Evolutionary conservation across 2,888 invertebrate genomes (phyloP), one percentile per base, ranked within the genome.

Genomic region (Lacanobia wlatinum): DNA sequence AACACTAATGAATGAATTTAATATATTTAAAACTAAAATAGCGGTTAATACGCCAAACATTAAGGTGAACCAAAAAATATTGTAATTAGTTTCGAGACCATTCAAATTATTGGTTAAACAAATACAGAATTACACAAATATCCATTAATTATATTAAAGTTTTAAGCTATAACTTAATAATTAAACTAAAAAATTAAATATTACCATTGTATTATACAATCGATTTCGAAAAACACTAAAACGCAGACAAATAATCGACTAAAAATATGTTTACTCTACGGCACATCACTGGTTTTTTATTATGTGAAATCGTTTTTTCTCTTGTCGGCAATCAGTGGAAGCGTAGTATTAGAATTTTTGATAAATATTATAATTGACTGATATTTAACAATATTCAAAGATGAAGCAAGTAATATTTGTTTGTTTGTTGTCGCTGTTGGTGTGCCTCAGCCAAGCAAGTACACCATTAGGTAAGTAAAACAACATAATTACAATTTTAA

Each of bases 351-450:
- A 78, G 50, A 58, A 67, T 81, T 80, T 83, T 78, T 70, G 78
- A 76, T 73, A 80, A 73, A 59, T 78, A 81, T 75, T 80, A 50
- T 53, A 82, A 52, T 78, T 75, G 76, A 81, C 83, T 81, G 83
- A 76, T 75, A 84, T 87, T 74, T 72, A 83, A 38, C 81, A 46
- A 77, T 75, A 73, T 76, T 76, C 71, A 63, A 86, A 75, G 77
- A 95, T 95, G 95, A 94, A 94, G 89, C 91, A 90, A 89, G 89
- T 94, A 77, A 89, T 92, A 86, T 90, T 95, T 85, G 87, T 95
- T 82, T 94, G 94, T 88, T 89, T 95, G 73, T 83, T 95, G 66
- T 92, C 94, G 53, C 78, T 95, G 14, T 91, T 93, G 59, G 80
- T 92, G 80, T 92, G 94, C 84, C 82, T 93, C 69, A 91, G 92